Conservation (phyloP, 2,797 vertebrate genomes). For the Garrulus glandarius region DNA sequence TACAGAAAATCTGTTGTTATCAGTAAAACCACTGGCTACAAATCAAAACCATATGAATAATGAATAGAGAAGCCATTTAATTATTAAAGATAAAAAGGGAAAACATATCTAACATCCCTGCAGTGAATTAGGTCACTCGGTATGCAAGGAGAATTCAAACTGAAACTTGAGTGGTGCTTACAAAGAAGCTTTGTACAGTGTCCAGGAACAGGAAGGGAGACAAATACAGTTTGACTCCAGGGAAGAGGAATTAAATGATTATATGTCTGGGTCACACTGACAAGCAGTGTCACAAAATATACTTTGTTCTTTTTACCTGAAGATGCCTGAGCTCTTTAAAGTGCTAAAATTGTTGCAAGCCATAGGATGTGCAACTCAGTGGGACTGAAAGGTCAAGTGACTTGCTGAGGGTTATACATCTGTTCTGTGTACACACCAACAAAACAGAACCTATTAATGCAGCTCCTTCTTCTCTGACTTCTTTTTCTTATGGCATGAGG, state of each 20-base stretch:
- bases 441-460: background rate
- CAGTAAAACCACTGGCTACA: conserved; percentile 17
- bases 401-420: background rate
- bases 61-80: conserved; percentile 41
- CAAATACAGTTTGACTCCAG: background rate
- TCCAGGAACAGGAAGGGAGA: background rate
- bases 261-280: background rate
- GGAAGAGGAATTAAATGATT: background rate
- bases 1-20: conserved; percentile 45
- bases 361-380: background rate
- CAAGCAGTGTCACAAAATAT: background rate
- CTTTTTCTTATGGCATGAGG: background rate
- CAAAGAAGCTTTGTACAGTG: conserved; percentile 33
- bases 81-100: conserved; percentile 44
- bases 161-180: conserved; percentile 23
- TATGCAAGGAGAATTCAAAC: conserved; percentile 43
- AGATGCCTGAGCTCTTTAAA: background rate
- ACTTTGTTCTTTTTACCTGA: background rate
- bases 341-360: background rate
- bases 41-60: conserved; percentile 60
- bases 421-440: background rate
- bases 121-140: conserved; percentile 52
- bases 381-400: background rate
- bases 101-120: background rate
- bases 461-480: background rate